Base-by-base conservation (phyloP, 2,113 vertebrate genomes). In the Naja naja region DNA sequence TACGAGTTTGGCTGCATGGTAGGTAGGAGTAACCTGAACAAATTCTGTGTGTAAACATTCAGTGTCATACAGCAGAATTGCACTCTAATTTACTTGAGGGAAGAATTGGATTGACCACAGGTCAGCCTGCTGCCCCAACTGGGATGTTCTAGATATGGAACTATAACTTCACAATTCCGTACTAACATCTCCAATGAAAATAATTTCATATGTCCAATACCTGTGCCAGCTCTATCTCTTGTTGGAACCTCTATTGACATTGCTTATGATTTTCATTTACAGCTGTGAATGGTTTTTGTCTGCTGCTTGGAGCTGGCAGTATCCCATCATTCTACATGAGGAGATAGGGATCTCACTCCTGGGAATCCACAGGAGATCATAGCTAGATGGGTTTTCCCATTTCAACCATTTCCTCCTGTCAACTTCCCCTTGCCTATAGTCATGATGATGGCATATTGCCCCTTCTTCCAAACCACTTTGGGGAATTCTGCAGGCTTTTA, bases 401-500 rank as follows among this genome's bases (percentile, higher is more conserved):
- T 45, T 86, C 81, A 30, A 16, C 74, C 34, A 60, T 69, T 54
- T 58, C 39, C 47, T 23, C 39, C 60, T 27, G 53, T 69, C 85
- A 56, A 30, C 34, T 89, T 90, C 47, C 88, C 52, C 58, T 52
- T 22, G 52, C 58, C 85, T 69, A 54, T 45, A 92, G 30, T 43
- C 11, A 18, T 54, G 52, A n/a, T 47, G 64, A 43, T n/a, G 54
- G 88, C 30, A 87, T 81, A 74, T 81, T 55, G 14, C 95, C 95
- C 74, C 49, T 87, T 60, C 27, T 87, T 74, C 95, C 95, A 85
- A 1, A 95, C 95, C 95, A 95, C 96, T 96, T 95, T 96, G 88
- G 95, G 97, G 97, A 96, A 97, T 96, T 97, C 93, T 96, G 96
- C 93, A 92, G 96, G 97, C 96, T 96, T 96, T 97, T 97, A 96